Percentiles rank a stretch among this genome's conserved stretches.
These are phyloP conservation scores for Microcebus ravelobensis DNA, from an alignment of 2,113 vertebrate species.

Conservation along the genomic window DNA sequence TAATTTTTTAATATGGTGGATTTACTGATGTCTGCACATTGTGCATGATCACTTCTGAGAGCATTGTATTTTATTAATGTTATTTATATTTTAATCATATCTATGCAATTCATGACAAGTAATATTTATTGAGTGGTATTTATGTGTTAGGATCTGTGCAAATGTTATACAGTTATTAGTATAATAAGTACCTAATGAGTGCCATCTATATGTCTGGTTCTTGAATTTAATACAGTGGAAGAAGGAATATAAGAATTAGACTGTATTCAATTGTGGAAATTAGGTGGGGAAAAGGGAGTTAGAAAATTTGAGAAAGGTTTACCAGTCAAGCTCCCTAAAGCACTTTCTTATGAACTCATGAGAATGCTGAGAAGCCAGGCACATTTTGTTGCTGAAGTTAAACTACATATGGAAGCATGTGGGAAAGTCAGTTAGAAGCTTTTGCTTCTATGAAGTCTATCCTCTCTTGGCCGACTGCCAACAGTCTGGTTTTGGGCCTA, in stretches of 20 bases:
- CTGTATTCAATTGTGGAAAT: background rate
- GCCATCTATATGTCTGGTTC: background rate
- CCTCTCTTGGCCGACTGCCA: background rate
- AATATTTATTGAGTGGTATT: background rate
- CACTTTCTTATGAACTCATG: background rate
- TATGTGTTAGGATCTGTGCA: background rate
- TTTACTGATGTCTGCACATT: background rate
- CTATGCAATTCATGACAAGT: background rate
- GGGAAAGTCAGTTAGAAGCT: background rate
- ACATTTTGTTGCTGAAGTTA: background rate
- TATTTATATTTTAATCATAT: background rate
- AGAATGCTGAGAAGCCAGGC: background rate
- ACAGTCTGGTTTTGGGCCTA: background rate
- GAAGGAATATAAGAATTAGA: background rate
- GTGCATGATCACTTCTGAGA: background rate
- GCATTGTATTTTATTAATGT: background rate
- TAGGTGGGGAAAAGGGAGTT: background rate
- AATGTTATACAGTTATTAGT: background rate
- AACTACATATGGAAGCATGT: background rate
- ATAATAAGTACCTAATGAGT: background rate
- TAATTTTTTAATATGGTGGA: background rate
- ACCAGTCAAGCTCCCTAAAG: background rate
- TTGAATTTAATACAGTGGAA: background rate
- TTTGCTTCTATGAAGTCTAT: background rate
- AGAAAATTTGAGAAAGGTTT: background rate